These are phyloP conservation scores for Cardiocondyla obscurior DNA, from an alignment of 1,140 invertebrate species.

Conservation along the genomic window DNA sequence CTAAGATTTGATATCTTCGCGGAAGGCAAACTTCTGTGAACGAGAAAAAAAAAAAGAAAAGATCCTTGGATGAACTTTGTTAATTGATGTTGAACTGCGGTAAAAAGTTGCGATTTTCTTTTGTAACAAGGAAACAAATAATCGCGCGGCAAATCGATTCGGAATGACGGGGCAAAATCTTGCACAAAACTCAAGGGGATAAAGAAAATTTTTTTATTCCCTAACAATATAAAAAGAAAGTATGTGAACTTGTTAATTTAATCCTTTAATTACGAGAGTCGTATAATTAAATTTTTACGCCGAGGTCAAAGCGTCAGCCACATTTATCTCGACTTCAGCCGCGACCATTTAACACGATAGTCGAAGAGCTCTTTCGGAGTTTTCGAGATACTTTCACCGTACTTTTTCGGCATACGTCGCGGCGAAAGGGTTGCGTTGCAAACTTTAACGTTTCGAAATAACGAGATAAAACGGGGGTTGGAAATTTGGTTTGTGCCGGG, in stretches of 20 bases:
- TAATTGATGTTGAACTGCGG: slow-evolving; percentile 20
- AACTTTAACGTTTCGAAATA: slow-evolving; percentile 40
- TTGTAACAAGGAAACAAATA: background rate
- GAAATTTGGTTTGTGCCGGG: slow-evolving; percentile 50
- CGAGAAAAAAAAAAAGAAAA: background rate
- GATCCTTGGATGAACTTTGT: slow-evolving; percentile 3
- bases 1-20: slow-evolving; percentile 21
- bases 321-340: background rate
- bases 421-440: background rate
- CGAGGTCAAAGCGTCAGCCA: background rate
- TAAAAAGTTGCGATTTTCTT: slow-evolving; percentile 15
- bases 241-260: background rate
- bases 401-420: background rate
- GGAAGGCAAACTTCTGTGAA: background rate
- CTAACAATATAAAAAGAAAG: background rate
- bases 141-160: background rate
- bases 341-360: background rate
- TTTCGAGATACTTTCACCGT: background rate
- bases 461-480: slow-evolving; percentile 40
- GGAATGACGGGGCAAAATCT: background rate
- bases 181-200: background rate
- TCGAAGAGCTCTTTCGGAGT: background rate
- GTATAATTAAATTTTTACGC: slow-evolving; percentile 22
- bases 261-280: background rate
- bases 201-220: slow-evolving; percentile 3